Conservation (phyloP, 2,888 invertebrate genomes). For the Eupsilia transversa region DNA sequence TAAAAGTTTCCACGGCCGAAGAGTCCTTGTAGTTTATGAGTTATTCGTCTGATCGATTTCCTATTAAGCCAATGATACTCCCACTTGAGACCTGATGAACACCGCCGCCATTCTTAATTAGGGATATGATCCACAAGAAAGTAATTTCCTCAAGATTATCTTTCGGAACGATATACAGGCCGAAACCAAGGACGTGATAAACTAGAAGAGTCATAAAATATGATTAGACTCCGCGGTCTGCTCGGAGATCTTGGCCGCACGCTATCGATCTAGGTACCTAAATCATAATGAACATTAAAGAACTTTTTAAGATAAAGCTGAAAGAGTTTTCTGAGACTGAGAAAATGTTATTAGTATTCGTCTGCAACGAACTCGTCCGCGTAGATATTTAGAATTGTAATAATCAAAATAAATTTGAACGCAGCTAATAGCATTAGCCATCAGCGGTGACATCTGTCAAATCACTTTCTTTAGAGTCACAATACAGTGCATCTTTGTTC, state of each 20-base stretch:
- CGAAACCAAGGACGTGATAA: conserved; percentile 70
- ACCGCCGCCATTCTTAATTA: conserved; percentile 83
- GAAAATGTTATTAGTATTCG: too few species aligned
- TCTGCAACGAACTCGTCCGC: too few species aligned
- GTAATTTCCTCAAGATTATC: conserved; percentile 83
- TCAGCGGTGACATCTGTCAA: too few species aligned
- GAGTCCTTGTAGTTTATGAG: conserved; percentile 67
- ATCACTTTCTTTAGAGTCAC: too few species aligned
- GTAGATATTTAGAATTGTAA: too few species aligned
- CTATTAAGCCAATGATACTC: conserved; percentile 77
- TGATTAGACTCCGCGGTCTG: conserved; percentile 49
- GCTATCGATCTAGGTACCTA: not conserved
- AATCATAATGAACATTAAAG: conserved; percentile 17
- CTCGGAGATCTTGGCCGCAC: not conserved
- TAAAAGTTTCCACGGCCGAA: conserved; percentile 32
- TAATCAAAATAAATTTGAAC: too few species aligned
- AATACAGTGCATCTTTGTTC: too few species aligned
- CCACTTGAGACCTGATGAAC: conserved; percentile 75
- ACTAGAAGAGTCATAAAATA: conserved; percentile 66
- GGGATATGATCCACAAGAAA: conserved; percentile 84
- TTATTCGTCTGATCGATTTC: conserved; percentile 78
- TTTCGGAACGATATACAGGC: conserved; percentile 69
- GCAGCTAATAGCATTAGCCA: too few species aligned
- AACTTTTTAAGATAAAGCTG: conserved; percentile 11
- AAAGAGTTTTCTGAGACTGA: not conserved